A percentile compares a stretch with the other conserved stretches of the same genome.
phyloP scores from a whole-genome alignment of 2,888 invertebrate genomes.

The Leuctra nigra region DNA sequence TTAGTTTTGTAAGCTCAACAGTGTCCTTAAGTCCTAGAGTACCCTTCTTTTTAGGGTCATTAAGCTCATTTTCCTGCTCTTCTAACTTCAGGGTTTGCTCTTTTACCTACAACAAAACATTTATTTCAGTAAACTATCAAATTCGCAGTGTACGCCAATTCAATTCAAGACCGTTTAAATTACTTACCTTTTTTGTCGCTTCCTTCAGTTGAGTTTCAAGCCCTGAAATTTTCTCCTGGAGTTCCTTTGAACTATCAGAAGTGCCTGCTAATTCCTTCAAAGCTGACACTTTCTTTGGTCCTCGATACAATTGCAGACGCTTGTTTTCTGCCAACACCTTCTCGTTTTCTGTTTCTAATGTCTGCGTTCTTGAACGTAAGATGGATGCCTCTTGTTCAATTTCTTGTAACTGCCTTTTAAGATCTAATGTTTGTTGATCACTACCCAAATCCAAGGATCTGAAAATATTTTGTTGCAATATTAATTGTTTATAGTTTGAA shows the following conservation, averaged over 20 bases:
- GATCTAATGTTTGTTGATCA: slow-evolving; percentile 59
- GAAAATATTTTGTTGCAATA: slow-evolving; percentile 27
- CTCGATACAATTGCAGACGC: slow-evolving; percentile 54
- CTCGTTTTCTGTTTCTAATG: slow-evolving; percentile 68
- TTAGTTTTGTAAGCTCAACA: slow-evolving; percentile 43
- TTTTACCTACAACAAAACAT: slow-evolving; percentile 39
- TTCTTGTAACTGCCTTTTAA: slow-evolving; percentile 66
- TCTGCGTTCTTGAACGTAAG: slow-evolving; percentile 58
- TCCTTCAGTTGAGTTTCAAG: slow-evolving; percentile 57
- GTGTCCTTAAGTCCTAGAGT: slow-evolving; percentile 31
- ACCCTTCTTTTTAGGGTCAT: slow-evolving; percentile 20
- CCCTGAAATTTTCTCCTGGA: slow-evolving; percentile 52
- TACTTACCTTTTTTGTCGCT: slow-evolving; percentile 44
- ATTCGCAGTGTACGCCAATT: no score
- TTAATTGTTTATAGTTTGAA: neutral
- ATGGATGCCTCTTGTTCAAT: slow-evolving; percentile 70
- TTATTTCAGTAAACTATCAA: no score
- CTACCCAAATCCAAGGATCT: slow-evolving; percentile 52
- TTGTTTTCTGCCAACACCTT: slow-evolving; percentile 67
- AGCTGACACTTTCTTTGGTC: slow-evolving; percentile 41
- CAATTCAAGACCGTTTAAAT: neutral
- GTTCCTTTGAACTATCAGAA: slow-evolving; percentile 42
- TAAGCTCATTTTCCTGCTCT: slow-evolving; percentile 25
- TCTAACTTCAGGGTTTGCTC: slow-evolving; percentile 43
- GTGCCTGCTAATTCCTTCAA: slow-evolving; percentile 28